These are phyloP conservation scores for Chionis minor DNA, from an alignment of 2,113 vertebrate genomes.

Conservation along the genomic window DNA sequence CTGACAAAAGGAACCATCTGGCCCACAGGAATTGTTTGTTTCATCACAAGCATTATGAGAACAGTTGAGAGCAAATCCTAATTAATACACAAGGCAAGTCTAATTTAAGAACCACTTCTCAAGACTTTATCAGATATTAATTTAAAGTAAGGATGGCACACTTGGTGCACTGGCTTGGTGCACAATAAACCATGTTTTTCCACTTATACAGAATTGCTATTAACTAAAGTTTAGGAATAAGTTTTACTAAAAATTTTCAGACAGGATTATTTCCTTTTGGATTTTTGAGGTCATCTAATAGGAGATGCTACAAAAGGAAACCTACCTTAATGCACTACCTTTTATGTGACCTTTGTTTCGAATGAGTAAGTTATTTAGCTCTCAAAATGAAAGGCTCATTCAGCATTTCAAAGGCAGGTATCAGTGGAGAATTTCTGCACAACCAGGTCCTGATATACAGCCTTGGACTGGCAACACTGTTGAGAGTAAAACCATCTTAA, in stretches of 20 bases:
- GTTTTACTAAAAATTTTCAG: background rate
- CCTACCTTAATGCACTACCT: background rate
- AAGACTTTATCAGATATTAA: background rate
- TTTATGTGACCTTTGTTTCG: background rate
- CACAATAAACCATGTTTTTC: background rate
- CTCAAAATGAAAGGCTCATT: background rate
- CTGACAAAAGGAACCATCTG: slow-evolving; percentile 39
- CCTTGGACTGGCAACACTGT: background rate
- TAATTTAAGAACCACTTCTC: background rate
- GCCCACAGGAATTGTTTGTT: background rate
- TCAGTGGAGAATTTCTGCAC: background rate
- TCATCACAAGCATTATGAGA: background rate
- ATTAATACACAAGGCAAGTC: slow-evolving; percentile 18
- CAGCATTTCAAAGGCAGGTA: background rate
- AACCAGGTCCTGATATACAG: background rate
- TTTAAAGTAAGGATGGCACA: background rate
- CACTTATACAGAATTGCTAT: background rate
- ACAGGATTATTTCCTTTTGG: background rate
- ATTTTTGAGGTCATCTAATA: background rate
- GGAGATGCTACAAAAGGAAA: background rate
- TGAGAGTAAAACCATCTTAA: background rate
- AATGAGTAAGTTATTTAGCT: background rate
- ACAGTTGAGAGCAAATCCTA: slow-evolving; percentile 8
- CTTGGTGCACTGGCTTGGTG: background rate
- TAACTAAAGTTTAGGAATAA: background rate